A percentile compares a stretch with the other conserved stretches of the same genome.
Conservation (phyloP, 64 coral and sea anemone genomes). For the Montipora efflorescens region DNA sequence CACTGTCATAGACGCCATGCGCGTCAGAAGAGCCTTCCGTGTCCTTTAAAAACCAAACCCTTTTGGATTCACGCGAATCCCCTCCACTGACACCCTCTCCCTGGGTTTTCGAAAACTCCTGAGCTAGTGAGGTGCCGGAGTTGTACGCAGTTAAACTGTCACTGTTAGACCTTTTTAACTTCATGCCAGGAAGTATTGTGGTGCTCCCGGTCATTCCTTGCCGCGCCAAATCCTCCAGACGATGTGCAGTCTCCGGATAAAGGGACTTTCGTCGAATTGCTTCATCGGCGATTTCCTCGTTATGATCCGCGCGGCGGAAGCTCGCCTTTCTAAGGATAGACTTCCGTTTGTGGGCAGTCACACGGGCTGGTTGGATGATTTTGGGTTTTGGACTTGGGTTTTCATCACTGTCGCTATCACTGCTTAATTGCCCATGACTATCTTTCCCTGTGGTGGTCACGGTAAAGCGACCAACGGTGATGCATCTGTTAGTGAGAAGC, state of each 20-base stretch:
- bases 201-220: conserved; percentile 60
- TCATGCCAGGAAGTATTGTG: conserved; percentile 63
- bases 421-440: neutral
- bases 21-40: neutral
- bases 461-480: conserved; percentile 92
- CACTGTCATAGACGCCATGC: neutral
- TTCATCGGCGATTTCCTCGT: neutral
- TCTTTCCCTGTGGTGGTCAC: conserved; percentile 69
- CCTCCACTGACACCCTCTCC: neutral
- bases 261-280: neutral
- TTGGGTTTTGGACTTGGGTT: neutral
- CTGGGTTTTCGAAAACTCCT: neutral
- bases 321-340: conserved; percentile 23
- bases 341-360: neutral
- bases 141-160: neutral
- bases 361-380: neutral
- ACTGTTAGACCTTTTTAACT: conserved; percentile 50
- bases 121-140: neutral
- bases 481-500: conserved; percentile 79
- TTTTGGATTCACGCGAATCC: conserved; percentile 3
- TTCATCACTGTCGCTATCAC: conserved; percentile 13
- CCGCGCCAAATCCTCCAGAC: conserved; percentile 16
- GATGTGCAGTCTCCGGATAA: conserved; percentile 48
- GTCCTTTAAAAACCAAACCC: conserved; percentile 7
- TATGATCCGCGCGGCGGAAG: conserved; percentile 27